Percentiles rank a stretch among this genome's conserved stretches.
phyloP scores from a whole-genome alignment of 2,888 invertebrate genomes.

The Crioceris asparagi region DNA sequence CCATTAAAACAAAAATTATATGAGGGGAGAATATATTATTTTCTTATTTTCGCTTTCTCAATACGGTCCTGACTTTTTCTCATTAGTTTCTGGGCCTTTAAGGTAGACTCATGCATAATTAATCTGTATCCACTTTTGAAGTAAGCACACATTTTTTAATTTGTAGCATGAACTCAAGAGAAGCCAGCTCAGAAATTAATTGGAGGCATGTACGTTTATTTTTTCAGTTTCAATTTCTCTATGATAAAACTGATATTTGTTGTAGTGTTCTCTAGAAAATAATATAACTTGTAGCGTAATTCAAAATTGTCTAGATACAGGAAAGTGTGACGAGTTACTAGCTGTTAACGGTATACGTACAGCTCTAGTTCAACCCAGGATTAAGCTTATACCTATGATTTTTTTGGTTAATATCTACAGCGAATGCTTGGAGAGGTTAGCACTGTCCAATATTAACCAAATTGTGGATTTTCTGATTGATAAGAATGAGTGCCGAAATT shows the following conservation, averaged over 20 bases:
- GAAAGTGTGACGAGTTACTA: constrained; percentile 32
- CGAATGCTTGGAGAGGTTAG: constrained; percentile 15
- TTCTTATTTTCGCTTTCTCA: too few relatives aligned
- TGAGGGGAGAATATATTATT: too few relatives aligned
- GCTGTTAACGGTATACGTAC: constrained; percentile 34
- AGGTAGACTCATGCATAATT: constrained; percentile 42
- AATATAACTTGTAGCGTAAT: constrained; percentile 25
- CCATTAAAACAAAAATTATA: too few relatives aligned
- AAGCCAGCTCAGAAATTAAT: constrained; percentile 13
- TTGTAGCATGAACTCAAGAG: constrained; percentile 35
- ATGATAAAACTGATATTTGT: constrained; percentile 6
- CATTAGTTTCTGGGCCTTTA: too few relatives aligned
- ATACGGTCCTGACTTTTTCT: too few relatives aligned
- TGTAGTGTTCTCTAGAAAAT: constrained; percentile 33
- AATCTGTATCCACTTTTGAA: constrained; percentile 12
- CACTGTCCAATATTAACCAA: constrained; percentile 20
- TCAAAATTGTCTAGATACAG: constrained; percentile 25
- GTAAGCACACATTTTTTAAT: constrained; percentile 30
- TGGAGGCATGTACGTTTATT: not conserved
- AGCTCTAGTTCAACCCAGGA: constrained; percentile 24
- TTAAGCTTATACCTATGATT: constrained; percentile 38
- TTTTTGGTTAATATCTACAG: constrained; percentile 33
- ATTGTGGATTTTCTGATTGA: constrained; percentile 17
- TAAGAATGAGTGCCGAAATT: constrained; percentile 13
- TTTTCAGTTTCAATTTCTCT: not conserved